phyloP scores from a whole-genome alignment of 2,797 vertebrate species.

The Amblyraja radiata region DNA sequence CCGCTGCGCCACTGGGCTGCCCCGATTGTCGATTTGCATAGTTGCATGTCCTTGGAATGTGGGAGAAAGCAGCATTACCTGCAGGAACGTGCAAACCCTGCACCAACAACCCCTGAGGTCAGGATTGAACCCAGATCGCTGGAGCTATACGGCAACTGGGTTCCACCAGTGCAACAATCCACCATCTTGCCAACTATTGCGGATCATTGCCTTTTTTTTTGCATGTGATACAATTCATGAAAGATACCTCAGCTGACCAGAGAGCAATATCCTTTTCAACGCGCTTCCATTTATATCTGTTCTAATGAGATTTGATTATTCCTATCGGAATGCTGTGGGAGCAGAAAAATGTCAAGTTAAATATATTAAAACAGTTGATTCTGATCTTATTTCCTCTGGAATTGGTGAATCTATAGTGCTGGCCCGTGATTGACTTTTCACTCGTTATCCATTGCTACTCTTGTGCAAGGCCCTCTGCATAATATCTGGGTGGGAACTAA shows the following conservation, averaged over 20 bases:
- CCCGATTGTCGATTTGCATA: too few relatives aligned
- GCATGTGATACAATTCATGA: not conserved
- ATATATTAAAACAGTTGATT: not conserved
- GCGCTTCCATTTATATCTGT: not conserved
- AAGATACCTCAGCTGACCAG: not conserved
- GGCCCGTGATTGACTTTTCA: not conserved
- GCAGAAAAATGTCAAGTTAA: not conserved
- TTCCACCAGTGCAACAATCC: too few relatives aligned
- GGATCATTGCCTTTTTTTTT: not conserved
- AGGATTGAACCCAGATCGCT: too few relatives aligned
- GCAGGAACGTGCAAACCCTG: too few relatives aligned
- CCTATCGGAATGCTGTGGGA: not conserved
- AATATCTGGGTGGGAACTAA: conserved; percentile 16
- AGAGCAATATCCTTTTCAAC: not conserved
- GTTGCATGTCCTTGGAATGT: too few relatives aligned
- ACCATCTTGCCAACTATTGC: not conserved
- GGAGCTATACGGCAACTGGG: too few relatives aligned
- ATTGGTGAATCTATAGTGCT: not conserved
- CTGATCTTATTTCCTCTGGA: not conserved
- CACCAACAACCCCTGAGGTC: too few relatives aligned
- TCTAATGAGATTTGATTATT: not conserved
- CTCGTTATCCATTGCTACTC: not conserved
- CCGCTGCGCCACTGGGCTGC: too few relatives aligned
- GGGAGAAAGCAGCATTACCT: too few relatives aligned
- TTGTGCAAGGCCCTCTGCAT: not conserved